Base-by-base conservation (phyloP, 1,140 invertebrate species). In the Drosophila bocki region DNA sequence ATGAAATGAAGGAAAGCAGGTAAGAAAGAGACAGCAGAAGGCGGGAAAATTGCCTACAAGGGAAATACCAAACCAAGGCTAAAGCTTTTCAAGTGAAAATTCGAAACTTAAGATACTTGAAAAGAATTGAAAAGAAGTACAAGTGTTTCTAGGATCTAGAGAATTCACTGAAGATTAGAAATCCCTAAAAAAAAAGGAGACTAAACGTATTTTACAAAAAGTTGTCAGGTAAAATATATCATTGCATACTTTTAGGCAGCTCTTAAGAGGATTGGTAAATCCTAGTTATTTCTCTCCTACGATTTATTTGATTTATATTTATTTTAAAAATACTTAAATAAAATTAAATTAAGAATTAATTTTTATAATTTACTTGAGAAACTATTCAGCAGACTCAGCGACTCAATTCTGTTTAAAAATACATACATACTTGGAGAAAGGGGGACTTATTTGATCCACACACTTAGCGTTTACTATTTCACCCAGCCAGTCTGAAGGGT, bases 41-140 rank as follows among this genome's bases (percentile, higher is more conserved):
- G 67, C 47, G 35, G 35, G 50, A 50, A 71, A 69, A 69, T 48
- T 8, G 29, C 42, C 68, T 33, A 11, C 44, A 8, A 57, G 50
- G 68, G 35, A 3, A 57, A 41, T 41, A 11, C 35, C 19, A 13
- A 1, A 2, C 13, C 51, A 59, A 57, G 44, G 69, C 13, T 59
- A 32, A 59, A 39, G 47, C 37, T 19, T 0, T 32, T 29, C 44
- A 71, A 41, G 51, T 35, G n/a, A 7, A 42, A 42, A 33, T 44
- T 67, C n/a, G 37, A 47, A 68, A 69, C 67, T 68, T 67, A 47
- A 69, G 37, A 45, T 19, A 7, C 4, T 29, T 2, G 47, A 48
- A 48, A 15, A 17, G 1, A 3, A 3, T 12, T 12, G 3, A 15
- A 9, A 48, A 26, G 4, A 48, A 1, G 13, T 9, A 0, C 3